A percentile compares a stretch with the other conserved stretches of the same genome.
Conservation (phyloP, 1,140 invertebrate genomes). For the Pomacea maculata region DNA sequence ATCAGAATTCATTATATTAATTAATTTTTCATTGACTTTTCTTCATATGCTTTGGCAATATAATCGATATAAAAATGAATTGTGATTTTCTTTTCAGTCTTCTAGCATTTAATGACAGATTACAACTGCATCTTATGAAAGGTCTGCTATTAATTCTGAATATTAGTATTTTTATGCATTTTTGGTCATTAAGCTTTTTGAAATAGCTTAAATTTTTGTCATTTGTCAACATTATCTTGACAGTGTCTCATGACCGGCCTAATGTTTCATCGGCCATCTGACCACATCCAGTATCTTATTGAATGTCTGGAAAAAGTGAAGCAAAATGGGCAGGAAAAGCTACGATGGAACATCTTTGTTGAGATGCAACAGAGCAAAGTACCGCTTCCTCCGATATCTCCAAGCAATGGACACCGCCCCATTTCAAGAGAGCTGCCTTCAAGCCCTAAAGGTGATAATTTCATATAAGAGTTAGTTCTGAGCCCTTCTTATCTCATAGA, state of each 20-base stretch:
- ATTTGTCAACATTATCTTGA: constrained; percentile 18
- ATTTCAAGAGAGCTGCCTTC: constrained; percentile 20
- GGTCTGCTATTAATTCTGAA: no score
- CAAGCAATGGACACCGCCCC: constrained; percentile 43
- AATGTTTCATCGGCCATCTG: constrained; percentile 64
- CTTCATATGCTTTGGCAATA: no score
- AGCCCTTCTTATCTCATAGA: no score
- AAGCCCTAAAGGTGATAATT: constrained; percentile 9
- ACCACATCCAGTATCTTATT: constrained; percentile 63
- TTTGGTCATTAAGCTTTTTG: no score
- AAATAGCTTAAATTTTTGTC: no score
- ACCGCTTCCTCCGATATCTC: constrained; percentile 58
- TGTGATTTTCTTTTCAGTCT: no score
- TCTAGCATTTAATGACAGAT: no score
- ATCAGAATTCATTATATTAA: no score
- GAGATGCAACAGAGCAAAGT: constrained; percentile 54
- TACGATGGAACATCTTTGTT: constrained; percentile 62
- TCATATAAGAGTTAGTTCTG: not conserved
- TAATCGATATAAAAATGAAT: no score
- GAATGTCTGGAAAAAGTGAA: constrained; percentile 60
- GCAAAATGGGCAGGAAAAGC: constrained; percentile 48
- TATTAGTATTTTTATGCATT: not conserved
- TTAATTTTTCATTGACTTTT: no score
- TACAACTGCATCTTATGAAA: no score
- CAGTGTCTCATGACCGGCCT: constrained; percentile 66